Percentiles rank a stretch among this genome's conserved stretches.
These are phyloP conservation scores for Ellobius talpinus DNA, from an alignment of 2,113 vertebrate species.

Conservation along the genomic window DNA sequence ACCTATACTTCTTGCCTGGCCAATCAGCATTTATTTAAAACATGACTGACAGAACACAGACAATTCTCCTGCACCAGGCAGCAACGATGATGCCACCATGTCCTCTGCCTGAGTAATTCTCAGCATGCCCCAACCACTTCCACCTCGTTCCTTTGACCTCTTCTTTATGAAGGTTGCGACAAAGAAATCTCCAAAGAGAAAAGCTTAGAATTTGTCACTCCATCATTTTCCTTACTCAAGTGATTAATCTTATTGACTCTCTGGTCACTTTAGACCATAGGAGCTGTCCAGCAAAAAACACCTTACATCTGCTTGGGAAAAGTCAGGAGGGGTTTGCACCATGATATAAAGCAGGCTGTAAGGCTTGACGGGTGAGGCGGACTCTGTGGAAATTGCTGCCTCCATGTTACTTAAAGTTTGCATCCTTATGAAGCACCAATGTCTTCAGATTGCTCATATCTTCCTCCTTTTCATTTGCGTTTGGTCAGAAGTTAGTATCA, in stretches of 20 bases:
- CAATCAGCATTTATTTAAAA: too few species aligned
- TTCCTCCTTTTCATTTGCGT: background rate
- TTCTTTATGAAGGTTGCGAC: slow-evolving; percentile 61
- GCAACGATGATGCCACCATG: background rate
- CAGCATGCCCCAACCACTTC: background rate
- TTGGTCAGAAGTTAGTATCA: background rate
- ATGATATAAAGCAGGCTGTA: slow-evolving; percentile 52
- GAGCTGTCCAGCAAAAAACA: slow-evolving; percentile 50
- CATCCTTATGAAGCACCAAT: slow-evolving; percentile 7
- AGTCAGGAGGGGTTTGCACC: slow-evolving; percentile 6
- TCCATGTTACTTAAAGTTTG: background rate
- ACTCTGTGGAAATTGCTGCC: background rate
- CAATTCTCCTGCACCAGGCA: too few species aligned
- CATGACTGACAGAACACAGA: too few species aligned
- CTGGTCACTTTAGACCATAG: slow-evolving; percentile 56
- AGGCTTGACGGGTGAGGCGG: background rate
- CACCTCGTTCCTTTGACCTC: slow-evolving; percentile 52
- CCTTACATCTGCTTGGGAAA: background rate
- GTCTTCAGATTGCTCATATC: slow-evolving; percentile 18
- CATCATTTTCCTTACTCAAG: slow-evolving; percentile 1
- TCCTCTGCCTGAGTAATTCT: background rate
- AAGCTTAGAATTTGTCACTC: background rate
- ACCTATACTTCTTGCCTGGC: too few species aligned
- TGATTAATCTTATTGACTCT: slow-evolving; percentile 45
- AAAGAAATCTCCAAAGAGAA: slow-evolving; percentile 59